A percentile compares a stretch with the other conserved stretches of the same genome.
Evolutionary conservation across 1,140 invertebrate species (phyloP).

Genomic region (Drosophila ironensis): DNA sequence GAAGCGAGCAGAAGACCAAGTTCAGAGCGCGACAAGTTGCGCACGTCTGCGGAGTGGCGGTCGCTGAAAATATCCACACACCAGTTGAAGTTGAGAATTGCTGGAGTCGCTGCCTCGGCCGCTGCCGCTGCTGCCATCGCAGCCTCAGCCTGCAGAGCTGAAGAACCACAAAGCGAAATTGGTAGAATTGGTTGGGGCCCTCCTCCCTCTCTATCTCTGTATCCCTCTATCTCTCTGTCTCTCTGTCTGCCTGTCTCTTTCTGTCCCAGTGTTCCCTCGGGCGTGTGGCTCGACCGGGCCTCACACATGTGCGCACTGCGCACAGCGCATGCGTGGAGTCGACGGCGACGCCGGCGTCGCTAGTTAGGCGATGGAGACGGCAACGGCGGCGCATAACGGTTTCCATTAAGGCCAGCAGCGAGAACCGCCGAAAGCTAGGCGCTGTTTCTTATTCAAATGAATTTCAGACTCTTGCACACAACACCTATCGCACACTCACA

Average conservation of each 20-base stretch:
- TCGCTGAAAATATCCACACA: conserved; percentile 72
- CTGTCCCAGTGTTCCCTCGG: too few relatives aligned
- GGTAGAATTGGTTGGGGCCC: conserved; percentile 28
- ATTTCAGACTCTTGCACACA: conserved; percentile 26
- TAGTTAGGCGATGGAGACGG: conserved; percentile 14
- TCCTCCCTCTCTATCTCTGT: conserved; percentile 5
- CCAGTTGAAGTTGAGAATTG: conserved; percentile 49
- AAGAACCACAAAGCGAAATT: conserved; percentile 72
- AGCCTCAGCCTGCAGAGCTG: conserved; percentile 43
- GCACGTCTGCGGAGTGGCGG: conserved; percentile 69
- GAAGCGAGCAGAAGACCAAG: conserved; percentile 43
- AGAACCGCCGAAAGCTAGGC: conserved; percentile 68
- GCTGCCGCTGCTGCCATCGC: conserved; percentile 3
- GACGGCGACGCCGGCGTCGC: conserved; percentile 14
- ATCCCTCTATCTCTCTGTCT: conserved; percentile 2
- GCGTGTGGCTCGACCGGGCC: too few relatives aligned
- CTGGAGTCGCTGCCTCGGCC: conserved; percentile 16
- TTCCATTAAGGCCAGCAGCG: conserved; percentile 79
- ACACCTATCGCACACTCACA: conserved; percentile 24
- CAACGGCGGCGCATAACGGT: conserved; percentile 73
- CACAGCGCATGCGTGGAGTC: conserved; percentile 59
- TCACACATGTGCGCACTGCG: conserved; percentile 62
- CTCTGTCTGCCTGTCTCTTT: conserved; percentile 4
- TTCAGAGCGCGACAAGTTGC: conserved; percentile 75
- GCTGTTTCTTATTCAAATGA: conserved; percentile 74